Percentiles rank a stretch among this genome's conserved stretches.
Evolutionary conservation across 1,140 invertebrate genomes (phyloP).

Genomic region (Drosophila elegans): DNA sequence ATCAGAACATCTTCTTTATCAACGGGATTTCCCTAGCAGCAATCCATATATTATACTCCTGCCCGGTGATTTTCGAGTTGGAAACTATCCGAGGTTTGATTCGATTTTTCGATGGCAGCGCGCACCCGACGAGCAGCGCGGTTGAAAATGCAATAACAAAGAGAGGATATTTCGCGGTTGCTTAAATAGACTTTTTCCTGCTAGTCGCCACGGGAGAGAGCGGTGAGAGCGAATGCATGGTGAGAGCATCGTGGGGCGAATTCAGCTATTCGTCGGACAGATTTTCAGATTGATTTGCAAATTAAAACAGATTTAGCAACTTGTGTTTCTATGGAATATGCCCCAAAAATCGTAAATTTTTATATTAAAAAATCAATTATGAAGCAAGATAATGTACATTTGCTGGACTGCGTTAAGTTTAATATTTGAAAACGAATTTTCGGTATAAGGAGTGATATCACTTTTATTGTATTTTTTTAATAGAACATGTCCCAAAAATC

Average conservation of each 20-base stretch:
- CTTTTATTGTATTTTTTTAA: too few species aligned
- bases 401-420: too few species aligned
- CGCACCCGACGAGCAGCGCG: conserved; percentile 4
- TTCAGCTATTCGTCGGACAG: neutral
- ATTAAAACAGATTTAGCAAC: too few species aligned
- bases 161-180: neutral
- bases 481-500: too few species aligned
- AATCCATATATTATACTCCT: conserved; percentile 5
- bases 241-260: neutral
- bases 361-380: too few species aligned
- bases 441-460: too few species aligned
- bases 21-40: neutral
- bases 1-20: conserved; percentile 24
- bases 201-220: neutral
- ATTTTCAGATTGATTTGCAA: neutral
- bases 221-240: neutral
- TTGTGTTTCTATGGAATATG: too few species aligned
- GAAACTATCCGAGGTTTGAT: neutral
- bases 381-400: too few species aligned
- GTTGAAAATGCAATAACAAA: conserved; percentile 12
- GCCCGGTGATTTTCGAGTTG: conserved; percentile 8
- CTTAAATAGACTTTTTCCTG: neutral
- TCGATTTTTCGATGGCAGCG: neutral
- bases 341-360: too few species aligned
- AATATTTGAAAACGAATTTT: too few species aligned